Evolutionary conservation across 37 sponge, comb jelly and placozoan genomes (phyloP).

Genomic region (Hexactinellida sp.): DNA sequence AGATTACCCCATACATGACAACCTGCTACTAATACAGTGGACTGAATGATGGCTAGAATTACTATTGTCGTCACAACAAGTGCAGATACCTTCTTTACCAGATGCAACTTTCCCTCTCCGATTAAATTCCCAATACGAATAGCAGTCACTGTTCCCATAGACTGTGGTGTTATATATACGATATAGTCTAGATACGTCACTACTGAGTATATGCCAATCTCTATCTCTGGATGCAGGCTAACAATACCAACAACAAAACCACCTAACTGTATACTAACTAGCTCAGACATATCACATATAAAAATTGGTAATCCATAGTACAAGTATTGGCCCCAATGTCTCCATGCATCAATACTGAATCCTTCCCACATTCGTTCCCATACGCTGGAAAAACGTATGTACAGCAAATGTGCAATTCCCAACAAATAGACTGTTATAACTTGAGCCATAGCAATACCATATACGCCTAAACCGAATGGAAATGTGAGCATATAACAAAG

Average conservation of each 20-base stretch:
- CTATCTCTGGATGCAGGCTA: not conserved
- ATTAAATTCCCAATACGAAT: conserved; percentile 18
- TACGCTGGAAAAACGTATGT: not conserved
- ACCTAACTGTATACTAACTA: conserved; percentile 15
- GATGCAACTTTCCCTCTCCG: not conserved
- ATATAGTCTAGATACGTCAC: not conserved
- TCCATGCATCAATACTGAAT: not conserved
- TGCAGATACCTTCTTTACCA: not conserved
- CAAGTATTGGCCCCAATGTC: conserved; percentile 2
- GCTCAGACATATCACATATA: not conserved
- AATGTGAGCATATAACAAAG: not conserved
- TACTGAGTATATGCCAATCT: conserved; percentile 2
- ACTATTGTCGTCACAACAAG: not conserved
- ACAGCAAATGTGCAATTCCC: not conserved
- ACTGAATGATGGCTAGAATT: not conserved
- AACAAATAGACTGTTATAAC: not conserved
- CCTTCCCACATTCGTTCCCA: conserved; percentile 7
- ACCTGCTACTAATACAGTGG: not conserved
- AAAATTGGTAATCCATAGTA: not conserved
- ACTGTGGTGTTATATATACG: not conserved
- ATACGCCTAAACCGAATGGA: not conserved
- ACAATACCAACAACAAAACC: not conserved
- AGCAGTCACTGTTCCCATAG: not conserved
- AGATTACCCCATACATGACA: not conserved
- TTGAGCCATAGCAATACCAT: not conserved